Conservation (phyloP, 2,888 invertebrate species). For the Lathronympha strigana region DNA sequence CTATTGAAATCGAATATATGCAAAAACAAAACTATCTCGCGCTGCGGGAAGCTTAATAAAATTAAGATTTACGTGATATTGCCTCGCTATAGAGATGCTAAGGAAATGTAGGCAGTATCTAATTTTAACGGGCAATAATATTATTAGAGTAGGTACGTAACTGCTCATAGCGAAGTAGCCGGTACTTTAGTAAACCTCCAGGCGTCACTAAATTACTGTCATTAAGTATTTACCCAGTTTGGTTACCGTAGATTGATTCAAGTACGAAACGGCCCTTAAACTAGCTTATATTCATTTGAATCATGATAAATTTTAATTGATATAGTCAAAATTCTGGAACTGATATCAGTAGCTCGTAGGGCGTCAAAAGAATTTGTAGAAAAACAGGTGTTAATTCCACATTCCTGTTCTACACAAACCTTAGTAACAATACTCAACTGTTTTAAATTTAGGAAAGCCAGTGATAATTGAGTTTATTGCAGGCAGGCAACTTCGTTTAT, state of each 20-base stretch:
- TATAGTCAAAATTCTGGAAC: too few relatives aligned
- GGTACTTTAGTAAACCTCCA: slow-evolving; percentile 49
- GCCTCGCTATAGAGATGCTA: slow-evolving; percentile 32
- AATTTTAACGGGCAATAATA: slow-evolving; percentile 59
- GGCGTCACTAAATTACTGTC: slow-evolving; percentile 51
- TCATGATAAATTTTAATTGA: too few relatives aligned
- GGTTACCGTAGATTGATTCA: not conserved
- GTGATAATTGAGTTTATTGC: too few relatives aligned
- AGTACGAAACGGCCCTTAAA: slow-evolving; percentile 6
- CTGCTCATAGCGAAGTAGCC: slow-evolving; percentile 40
- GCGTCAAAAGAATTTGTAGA: too few relatives aligned
- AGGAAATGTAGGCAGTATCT: slow-evolving; percentile 51
- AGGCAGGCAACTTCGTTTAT: too few relatives aligned
- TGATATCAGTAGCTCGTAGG: too few relatives aligned
- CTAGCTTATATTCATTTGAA: not conserved
- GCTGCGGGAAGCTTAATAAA: slow-evolving; percentile 39
- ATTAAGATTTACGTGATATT: slow-evolving; percentile 37
- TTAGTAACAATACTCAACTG: too few relatives aligned
- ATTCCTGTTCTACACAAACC: too few relatives aligned
- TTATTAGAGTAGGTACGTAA: slow-evolving; percentile 46
- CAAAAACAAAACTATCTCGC: slow-evolving; percentile 40
- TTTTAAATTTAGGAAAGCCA: too few relatives aligned
- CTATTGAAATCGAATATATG: slow-evolving; percentile 41
- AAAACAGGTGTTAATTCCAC: too few relatives aligned
- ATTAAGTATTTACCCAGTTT: slow-evolving; percentile 37